phyloP scores from a whole-genome alignment of 2,797 vertebrate species.

The Decapterus maruadsi region DNA sequence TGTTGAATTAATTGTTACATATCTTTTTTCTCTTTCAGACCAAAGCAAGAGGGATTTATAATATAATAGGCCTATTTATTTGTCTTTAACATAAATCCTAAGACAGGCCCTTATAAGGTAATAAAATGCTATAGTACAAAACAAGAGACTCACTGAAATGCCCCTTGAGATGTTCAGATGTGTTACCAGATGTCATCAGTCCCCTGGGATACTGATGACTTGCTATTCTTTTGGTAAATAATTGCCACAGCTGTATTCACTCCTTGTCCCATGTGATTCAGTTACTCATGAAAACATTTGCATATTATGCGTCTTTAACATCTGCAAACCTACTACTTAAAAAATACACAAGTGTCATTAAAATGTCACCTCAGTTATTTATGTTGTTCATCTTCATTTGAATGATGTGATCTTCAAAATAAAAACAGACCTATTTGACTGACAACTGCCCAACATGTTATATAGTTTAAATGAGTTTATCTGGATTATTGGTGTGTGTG shows the following conservation, averaged over 20 bases:
- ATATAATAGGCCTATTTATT: no score
- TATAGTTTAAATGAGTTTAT: neutral
- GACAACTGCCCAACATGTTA: neutral
- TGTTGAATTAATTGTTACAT: no score
- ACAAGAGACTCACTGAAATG: neutral
- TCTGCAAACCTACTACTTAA: conserved; percentile 27
- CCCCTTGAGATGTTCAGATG: conserved; percentile 6
- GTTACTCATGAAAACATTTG: neutral
- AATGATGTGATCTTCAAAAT: neutral
- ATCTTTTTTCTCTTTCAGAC: no score
- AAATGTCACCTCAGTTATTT: conserved; percentile 1
- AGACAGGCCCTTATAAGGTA: neutral
- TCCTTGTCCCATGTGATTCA: conserved; percentile 16
- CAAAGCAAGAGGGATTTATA: no score
- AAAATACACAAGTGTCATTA: neutral
- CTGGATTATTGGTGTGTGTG: no score
- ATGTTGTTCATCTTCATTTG: neutral
- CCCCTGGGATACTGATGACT: conserved; percentile 1
- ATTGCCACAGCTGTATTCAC: conserved; percentile 27
- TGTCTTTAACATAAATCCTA: no score
- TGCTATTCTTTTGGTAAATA: conserved; percentile 21
- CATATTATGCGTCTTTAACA: conserved; percentile 17
- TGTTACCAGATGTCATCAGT: conserved; percentile 11
- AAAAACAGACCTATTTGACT: neutral
- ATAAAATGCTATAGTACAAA: neutral